Evolutionary conservation across 1,140 invertebrate species (phyloP).

Genomic region (Helicoverpa zea): DNA sequence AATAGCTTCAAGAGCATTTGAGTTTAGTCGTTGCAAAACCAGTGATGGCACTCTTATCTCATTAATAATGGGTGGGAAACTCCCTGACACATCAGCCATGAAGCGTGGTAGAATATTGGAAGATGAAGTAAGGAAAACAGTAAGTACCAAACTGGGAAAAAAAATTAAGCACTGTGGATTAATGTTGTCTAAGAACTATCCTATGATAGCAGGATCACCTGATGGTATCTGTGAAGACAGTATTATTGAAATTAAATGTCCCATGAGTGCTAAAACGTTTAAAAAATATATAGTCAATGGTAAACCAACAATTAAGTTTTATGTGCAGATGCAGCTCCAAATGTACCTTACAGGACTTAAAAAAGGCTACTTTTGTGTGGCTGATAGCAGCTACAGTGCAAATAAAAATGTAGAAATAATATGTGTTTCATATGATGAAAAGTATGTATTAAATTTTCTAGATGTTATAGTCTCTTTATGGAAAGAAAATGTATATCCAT

Average conservation of each 20-base stretch:
- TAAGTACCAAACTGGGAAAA: neutral
- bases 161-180: constrained; percentile 53
- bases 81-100: neutral
- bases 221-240: constrained; percentile 8
- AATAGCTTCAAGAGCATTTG: constrained; percentile 50
- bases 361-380: constrained; percentile 51
- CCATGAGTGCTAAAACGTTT: neutral
- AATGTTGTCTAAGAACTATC: constrained; percentile 48
- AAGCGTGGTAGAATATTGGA: neutral
- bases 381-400: constrained; percentile 41
- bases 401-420: constrained; percentile 53
- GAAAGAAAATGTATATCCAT: constrained; percentile 14
- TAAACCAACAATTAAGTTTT: constrained; percentile 46
- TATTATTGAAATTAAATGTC: constrained; percentile 23
- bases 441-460: constrained; percentile 46
- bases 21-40: constrained; percentile 58
- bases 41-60: constrained; percentile 57
- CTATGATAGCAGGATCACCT: constrained; percentile 42
- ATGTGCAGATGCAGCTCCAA: constrained; percentile 49
- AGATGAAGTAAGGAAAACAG: neutral
- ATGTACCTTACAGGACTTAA: constrained; percentile 26
- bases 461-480: neutral
- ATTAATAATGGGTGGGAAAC: neutral
- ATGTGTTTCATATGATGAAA: constrained; percentile 4
- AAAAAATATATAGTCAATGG: constrained; percentile 13